Percentiles rank a stretch among this genome's conserved stretches.
Evolutionary conservation across 2,888 invertebrate genomes (phyloP).

Genomic region (Athalia cordata): DNA sequence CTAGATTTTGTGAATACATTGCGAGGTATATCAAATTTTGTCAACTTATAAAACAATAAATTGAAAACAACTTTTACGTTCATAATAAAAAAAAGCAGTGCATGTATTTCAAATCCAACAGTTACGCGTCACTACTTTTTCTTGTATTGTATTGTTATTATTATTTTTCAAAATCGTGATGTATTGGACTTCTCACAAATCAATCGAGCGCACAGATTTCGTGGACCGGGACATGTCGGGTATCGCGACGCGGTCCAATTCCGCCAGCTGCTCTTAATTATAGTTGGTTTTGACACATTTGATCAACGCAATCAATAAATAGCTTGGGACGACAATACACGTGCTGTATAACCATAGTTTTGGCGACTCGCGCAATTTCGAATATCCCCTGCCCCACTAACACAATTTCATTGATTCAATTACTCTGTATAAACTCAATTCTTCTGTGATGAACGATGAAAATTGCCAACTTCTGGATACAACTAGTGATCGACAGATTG

Average conservation of each 20-base stretch:
- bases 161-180: constrained; percentile 12
- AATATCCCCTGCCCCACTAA: constrained; percentile 26
- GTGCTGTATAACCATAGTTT: not conserved
- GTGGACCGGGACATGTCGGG: constrained; percentile 18
- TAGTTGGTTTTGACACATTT: constrained; percentile 38
- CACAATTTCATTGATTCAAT: constrained; percentile 34
- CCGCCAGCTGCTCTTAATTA: constrained; percentile 32
- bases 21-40: too few relatives aligned
- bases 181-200: constrained; percentile 10
- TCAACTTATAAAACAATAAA: too few relatives aligned
- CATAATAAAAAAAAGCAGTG: not conserved
- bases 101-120: not conserved
- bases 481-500: too few relatives aligned
- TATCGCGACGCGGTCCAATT: constrained; percentile 28
- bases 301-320: constrained; percentile 18
- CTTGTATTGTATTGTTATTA: not conserved
- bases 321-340: not conserved
- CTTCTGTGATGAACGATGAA: constrained; percentile 16
- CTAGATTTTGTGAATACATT: not conserved
- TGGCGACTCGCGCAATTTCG: constrained; percentile 24
- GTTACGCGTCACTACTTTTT: not conserved
- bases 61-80: too few relatives aligned
- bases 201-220: constrained; percentile 31
- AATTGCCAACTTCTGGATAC: constrained; percentile 3
- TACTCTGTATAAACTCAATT: constrained; percentile 14